Evolutionary conservation across 2,797 vertebrate genomes (phyloP), one percentile per base, ranked within the genome.

Genomic region (Vespertilio murinus): DNA sequence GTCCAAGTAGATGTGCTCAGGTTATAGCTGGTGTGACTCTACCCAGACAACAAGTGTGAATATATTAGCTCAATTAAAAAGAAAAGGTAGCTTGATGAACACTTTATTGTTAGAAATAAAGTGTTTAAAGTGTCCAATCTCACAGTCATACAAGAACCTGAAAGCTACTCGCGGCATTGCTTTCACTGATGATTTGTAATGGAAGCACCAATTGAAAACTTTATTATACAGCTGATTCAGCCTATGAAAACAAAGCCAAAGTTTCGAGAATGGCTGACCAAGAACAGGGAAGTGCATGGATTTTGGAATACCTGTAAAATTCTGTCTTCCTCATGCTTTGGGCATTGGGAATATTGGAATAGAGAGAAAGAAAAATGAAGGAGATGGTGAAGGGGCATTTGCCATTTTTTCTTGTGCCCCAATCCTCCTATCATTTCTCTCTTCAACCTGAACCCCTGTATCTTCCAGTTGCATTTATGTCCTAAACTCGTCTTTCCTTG

Each of bases 61-160:
- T 91, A 97, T 94, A 97, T 97, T 97, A 96, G 95, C 93, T 96
- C 96, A 97, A 91, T 97, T 97, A 97, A 95, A 96, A 92, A 93
- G 96, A 95, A 93, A 78, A 96, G 95, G 95, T n/a, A 67, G 92
- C 81, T 95, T 88, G 88, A 96, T 82, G 93, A 93, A 96, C 95
- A 25, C 88, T 96, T 64, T 65, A 38, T 75, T 94, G 45, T 56
- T 28, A 69, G 90, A 93, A 91, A 94, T 97, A 97, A 97, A 92
- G 67, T 93, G 42, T 96, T 98, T 93, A 49, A 70, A 94, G 33
- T 90, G 33, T 90, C 81, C 40, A n/a, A 54, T 74, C 54, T 88
- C 47, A 5, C 38, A 78, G 94, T 88, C 20, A 5, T 61, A 23
- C 3, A 1, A 1, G 95, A 16, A 65, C 42, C 94, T 92, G 70